phyloP scores from a whole-genome alignment of 1,140 invertebrate genomes.

The Heliconius melpomene region DNA sequence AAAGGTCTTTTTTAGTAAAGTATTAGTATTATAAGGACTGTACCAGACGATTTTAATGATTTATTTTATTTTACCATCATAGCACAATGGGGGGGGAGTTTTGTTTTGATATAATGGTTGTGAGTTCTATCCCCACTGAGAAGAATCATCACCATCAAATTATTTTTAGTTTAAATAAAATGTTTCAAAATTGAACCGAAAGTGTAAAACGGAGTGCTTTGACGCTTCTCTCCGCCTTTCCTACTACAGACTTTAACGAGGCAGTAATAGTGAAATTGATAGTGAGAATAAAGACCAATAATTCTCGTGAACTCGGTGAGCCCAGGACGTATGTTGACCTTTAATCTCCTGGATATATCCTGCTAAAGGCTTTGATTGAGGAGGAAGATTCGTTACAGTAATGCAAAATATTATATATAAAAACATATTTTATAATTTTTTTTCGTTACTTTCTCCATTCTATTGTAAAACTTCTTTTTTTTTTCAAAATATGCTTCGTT shows the following conservation, averaged over 20 bases:
- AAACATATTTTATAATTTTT: too few relatives aligned
- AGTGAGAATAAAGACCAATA: not conserved
- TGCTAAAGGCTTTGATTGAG: not conserved
- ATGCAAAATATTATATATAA: not conserved
- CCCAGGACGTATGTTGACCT: not conserved
- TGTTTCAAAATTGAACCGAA: too few relatives aligned
- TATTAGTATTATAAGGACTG: constrained; percentile 34
- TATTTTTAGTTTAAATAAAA: not conserved
- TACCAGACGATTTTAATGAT: constrained; percentile 22
- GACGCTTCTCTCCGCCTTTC: too few relatives aligned
- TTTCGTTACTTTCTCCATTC: not conserved
- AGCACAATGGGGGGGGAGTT: not conserved
- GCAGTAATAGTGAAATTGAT: not conserved
- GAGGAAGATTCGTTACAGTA: not conserved
- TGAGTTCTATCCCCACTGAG: not conserved
- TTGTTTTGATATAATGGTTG: not conserved
- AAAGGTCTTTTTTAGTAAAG: constrained; percentile 40
- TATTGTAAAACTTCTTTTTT: not conserved
- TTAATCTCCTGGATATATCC: not conserved
- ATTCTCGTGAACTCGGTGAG: not conserved
- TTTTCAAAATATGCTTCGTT: not conserved
- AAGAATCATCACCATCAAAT: not conserved
- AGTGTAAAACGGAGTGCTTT: too few relatives aligned
- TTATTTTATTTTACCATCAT: not conserved
- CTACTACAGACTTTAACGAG: not conserved